A percentile compares a stretch with the other conserved stretches of the same genome.
Evolutionary conservation across 1,140 invertebrate species (phyloP).

Genomic region (Aphis craccivora): DNA sequence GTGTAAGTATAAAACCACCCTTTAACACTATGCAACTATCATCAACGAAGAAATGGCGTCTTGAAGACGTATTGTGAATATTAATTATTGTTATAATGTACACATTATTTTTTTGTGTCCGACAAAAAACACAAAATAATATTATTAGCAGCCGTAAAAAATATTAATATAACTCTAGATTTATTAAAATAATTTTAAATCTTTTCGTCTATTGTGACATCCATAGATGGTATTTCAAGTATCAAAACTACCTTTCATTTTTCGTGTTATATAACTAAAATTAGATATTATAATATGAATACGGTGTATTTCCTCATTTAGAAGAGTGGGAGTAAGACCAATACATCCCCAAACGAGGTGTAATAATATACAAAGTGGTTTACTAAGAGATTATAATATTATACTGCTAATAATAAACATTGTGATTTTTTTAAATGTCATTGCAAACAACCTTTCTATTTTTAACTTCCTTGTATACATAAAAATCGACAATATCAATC

Average conservation of each 20-base stretch:
- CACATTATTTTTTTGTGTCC: not conserved
- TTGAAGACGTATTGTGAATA: not conserved
- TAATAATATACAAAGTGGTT: no score
- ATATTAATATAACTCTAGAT: not conserved
- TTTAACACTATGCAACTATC: not conserved
- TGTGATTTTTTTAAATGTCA: no score
- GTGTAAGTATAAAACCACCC: slow-evolving; percentile 32
- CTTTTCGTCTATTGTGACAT: not conserved
- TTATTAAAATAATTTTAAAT: not conserved
- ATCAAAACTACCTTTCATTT: no score
- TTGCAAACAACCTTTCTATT: no score
- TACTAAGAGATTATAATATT: no score
- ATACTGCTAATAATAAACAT: no score
- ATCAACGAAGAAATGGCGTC: not conserved
- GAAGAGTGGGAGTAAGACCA: no score
- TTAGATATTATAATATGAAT: no score
- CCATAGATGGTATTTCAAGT: not conserved
- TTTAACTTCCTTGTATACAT: no score
- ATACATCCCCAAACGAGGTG: no score
- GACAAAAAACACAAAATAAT: not conserved
- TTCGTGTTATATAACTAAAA: not conserved
- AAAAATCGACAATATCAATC: no score
- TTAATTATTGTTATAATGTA: not conserved
- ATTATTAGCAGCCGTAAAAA: not conserved
- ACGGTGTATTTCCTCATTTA: no score